Base-by-base conservation (phyloP, 2,888 invertebrate species). In the Ypsolopha scabrella region DNA sequence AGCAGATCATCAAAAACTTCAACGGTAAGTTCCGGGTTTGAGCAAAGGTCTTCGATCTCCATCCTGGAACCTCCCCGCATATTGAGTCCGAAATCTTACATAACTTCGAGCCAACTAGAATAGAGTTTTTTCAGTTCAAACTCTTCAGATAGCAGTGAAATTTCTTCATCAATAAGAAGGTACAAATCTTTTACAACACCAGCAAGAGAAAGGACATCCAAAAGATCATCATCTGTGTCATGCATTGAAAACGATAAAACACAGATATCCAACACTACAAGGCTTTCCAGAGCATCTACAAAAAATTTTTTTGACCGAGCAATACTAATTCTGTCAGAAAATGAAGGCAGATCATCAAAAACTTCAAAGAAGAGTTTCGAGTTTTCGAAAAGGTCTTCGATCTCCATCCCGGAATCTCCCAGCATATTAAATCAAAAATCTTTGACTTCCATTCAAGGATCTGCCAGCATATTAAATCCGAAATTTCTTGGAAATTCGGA, bases 301-400 rank as follows among this genome's bases (percentile, higher is more conserved):
- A 73, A 68, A 46, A 58, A 70, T 6, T 78, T 75, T n/a, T 68
- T 68, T 52, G 77, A 77, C 45, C 73, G 67, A 48, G 77, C 73
- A 36, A 45, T 72, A 9, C 45, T 67, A 2, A 55, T 71, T 1
- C 55, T 71, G 38, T 57, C 58, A 1, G 37, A 8, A 0, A 10
- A 14, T 13, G 47, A 37, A 7, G 47, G 7, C 8, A 39, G 39
- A 39, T 9, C 9, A 9, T 6, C 39, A 9, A 39, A n/a, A n/a
- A 3, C 39, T 39, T 2, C 9, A 3, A 39, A 39, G 6, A 39
- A 6, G 6, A 39, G 39, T 39, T n/a, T 6, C 4, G 4, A 4
- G 24, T 24, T 24, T 24, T 24, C 24, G 24, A 2, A 24, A 24
- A 24, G 24, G 24, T 24, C 24, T 24, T 24, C 4, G 24, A 24